Percentiles rank a stretch among this genome's conserved stretches.
Conservation (phyloP, 64 coral and sea anemone species). For the Pocillopora damicornis region DNA sequence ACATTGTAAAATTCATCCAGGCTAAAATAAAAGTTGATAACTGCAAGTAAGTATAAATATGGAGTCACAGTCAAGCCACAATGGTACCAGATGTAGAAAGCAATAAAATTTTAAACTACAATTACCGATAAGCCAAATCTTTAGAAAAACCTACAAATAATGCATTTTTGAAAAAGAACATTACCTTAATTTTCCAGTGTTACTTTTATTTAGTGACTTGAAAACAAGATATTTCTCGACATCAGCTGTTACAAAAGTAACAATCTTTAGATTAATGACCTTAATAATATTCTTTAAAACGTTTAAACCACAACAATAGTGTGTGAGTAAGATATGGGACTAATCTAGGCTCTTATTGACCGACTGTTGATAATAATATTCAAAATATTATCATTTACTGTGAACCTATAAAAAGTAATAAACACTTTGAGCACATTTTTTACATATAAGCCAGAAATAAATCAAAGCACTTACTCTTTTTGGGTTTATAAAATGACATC, state of each 20-base stretch:
- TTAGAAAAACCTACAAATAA: too few species aligned
- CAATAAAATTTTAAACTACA: too few species aligned
- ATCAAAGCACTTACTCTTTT: constrained; percentile 53
- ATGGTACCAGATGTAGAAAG: too few species aligned
- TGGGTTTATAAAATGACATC: constrained; percentile 82
- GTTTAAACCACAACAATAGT: too few species aligned
- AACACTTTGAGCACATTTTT: background rate
- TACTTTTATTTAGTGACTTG: constrained; percentile 57
- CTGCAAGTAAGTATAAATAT: background rate
- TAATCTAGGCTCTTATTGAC: background rate
- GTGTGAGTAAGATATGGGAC: background rate
- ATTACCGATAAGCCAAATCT: too few species aligned
- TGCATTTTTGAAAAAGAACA: background rate
- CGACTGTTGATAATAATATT: background rate
- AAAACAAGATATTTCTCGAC: constrained; percentile 76
- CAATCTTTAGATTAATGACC: background rate
- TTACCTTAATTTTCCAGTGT: constrained; percentile 50
- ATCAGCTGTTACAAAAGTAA: constrained; percentile 29
- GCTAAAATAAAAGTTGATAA: constrained; percentile 21
- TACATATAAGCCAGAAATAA: background rate
- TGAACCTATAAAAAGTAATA: background rate
- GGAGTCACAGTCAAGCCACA: too few species aligned
- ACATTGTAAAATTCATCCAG: constrained; percentile 63
- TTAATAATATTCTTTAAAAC: background rate
- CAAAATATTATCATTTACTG: too few species aligned